These are phyloP conservation scores for Bergia puertoricense DNA, from an alignment of 92 coral and sea anemone species.

Conservation along the genomic window DNA sequence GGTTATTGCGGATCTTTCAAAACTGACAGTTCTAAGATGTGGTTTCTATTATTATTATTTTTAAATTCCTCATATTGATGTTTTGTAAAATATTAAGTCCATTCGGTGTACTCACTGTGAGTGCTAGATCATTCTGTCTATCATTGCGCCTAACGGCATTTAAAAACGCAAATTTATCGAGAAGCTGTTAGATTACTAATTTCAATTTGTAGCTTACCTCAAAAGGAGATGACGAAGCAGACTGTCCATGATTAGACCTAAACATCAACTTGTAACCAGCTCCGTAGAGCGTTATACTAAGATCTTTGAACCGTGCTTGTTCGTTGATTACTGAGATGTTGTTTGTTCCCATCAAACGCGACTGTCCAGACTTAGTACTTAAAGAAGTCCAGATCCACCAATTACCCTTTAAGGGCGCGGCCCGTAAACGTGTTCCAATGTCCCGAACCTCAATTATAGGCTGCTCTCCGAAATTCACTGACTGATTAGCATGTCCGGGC, in stretches of 20 bases:
- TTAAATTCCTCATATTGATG: too few species aligned
- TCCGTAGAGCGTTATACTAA: slow-evolving; percentile 66
- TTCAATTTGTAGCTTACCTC: slow-evolving; percentile 44
- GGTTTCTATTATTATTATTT: too few species aligned
- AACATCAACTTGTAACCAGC: slow-evolving; percentile 63
- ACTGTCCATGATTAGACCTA: slow-evolving; percentile 59
- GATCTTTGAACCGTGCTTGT: slow-evolving; percentile 70
- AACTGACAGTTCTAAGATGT: too few species aligned
- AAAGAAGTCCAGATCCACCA: slow-evolving; percentile 65
- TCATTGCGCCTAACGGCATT: too few species aligned
- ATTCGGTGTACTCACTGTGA: too few species aligned
- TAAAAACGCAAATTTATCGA: too few species aligned
- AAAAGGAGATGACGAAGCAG: slow-evolving; percentile 61
- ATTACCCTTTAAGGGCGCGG: slow-evolving; percentile 72
- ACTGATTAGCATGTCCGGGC: slow-evolving; percentile 69
- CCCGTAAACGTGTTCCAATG: slow-evolving; percentile 68
- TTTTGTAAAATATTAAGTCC: too few species aligned
- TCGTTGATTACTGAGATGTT: slow-evolving; percentile 65
- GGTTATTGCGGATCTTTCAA: too few species aligned
- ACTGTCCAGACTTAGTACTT: slow-evolving; percentile 48
- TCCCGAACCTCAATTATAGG: slow-evolving; percentile 90
- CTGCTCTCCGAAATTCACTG: slow-evolving; percentile 69
- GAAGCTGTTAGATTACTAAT: neutral
- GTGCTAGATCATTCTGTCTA: too few species aligned
- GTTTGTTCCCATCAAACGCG: slow-evolving; percentile 66